Evolutionary conservation across 2,888 invertebrate species (phyloP).

Genomic region (Pardosa pseudoannulata): DNA sequence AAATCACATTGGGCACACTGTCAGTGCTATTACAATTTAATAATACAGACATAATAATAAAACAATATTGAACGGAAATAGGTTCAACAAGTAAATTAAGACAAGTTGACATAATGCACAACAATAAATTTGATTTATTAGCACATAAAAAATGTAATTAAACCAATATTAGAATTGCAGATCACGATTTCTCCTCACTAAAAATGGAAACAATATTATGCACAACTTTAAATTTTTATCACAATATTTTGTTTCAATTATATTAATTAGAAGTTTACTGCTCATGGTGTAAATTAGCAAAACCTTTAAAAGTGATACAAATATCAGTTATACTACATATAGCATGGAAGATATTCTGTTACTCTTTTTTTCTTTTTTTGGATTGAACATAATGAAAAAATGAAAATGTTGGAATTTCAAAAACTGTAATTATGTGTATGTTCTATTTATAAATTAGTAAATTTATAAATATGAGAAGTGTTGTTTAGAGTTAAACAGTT

Average conservation of each 20-base stretch:
- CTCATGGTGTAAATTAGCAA: background rate
- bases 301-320: too few relatives aligned
- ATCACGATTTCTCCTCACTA: background rate
- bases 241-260: background rate
- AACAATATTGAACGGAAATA: background rate
- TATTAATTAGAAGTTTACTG: constrained; percentile 12
- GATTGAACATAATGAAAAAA: too few relatives aligned
- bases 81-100: background rate
- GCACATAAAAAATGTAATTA: background rate
- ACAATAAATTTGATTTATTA: background rate
- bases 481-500: too few relatives aligned
- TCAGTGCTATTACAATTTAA: background rate
- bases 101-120: background rate
- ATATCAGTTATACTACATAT: too few relatives aligned
- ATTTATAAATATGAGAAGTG: too few relatives aligned
- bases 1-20: background rate
- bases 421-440: too few relatives aligned
- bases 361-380: too few relatives aligned
- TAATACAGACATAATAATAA: background rate
- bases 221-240: background rate
- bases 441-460: too few relatives aligned
- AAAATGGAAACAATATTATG: background rate
- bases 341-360: too few relatives aligned
- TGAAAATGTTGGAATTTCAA: too few relatives aligned
- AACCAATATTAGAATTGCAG: background rate